Evolutionary conservation across 2,888 invertebrate genomes (phyloP).

Genomic region (Archaeoteleia sp.): DNA sequence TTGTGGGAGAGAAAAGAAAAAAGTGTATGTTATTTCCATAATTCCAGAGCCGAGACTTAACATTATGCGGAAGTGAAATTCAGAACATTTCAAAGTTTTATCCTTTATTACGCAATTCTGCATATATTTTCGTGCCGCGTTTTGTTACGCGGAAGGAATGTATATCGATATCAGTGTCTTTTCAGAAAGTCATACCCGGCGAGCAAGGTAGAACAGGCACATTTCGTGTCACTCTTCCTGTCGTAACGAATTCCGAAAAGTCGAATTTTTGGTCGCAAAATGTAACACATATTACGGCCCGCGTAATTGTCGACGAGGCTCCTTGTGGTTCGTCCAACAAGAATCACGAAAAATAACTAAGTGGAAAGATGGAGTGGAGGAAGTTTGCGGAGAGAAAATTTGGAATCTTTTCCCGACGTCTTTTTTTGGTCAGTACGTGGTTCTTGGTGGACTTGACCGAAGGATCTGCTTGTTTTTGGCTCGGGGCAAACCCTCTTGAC

Average conservation of each 20-base stretch:
- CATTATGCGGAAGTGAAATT: background rate
- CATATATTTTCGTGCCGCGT: background rate
- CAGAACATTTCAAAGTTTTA: background rate
- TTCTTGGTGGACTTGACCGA: slow-evolving; percentile 8
- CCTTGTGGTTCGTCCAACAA: slow-evolving; percentile 35
- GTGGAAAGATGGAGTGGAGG: slow-evolving; percentile 15
- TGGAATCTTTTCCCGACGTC: slow-evolving; percentile 37
- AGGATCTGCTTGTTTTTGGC: slow-evolving; percentile 27
- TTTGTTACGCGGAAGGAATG: background rate
- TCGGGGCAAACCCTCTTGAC: slow-evolving; percentile 29
- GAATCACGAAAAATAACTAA: slow-evolving; percentile 40
- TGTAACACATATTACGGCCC: slow-evolving; percentile 25
- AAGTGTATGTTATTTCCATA: slow-evolving; percentile 6
- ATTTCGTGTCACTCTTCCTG: no score
- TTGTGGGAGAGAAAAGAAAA: no score
- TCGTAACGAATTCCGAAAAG: background rate
- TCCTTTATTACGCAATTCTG: background rate
- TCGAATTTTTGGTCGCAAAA: slow-evolving; percentile 9
- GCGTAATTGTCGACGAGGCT: slow-evolving; percentile 16
- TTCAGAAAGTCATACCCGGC: no score
- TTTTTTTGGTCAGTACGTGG: slow-evolving; percentile 42
- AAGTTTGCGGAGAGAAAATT: slow-evolving; percentile 30
- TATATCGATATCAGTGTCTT: no score
- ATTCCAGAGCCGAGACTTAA: background rate
- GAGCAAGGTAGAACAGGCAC: no score